Conservation (phyloP, 2,888 invertebrate species). For the Nymphalis urticae region DNA sequence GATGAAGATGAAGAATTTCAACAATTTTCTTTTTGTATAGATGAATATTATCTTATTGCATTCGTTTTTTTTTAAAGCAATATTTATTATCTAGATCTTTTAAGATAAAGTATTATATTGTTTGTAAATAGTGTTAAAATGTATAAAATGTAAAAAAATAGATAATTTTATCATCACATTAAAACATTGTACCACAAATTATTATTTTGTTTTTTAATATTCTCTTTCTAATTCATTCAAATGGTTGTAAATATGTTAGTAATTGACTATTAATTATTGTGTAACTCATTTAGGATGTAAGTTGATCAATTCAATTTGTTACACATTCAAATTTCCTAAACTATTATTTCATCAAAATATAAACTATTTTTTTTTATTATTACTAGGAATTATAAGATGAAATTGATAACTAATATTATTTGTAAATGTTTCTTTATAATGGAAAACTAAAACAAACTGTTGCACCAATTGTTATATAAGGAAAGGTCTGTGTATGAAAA, state of each 20-base stretch:
- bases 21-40: slow-evolving; percentile 16
- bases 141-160: slow-evolving; percentile 42
- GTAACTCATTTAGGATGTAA: no score
- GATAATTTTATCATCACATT: slow-evolving; percentile 36
- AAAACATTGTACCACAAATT: slow-evolving; percentile 28
- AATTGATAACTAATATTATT: no score
- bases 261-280: no score
- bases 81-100: slow-evolving; percentile 37
- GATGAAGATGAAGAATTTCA: slow-evolving; percentile 6
- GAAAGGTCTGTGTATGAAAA: no score
- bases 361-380: no score
- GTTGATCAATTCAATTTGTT: no score
- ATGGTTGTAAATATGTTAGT: background rate
- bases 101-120: slow-evolving; percentile 35
- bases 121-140: slow-evolving; percentile 40
- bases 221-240: background rate
- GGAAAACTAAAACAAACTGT: no score
- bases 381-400: no score
- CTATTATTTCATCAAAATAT: no score
- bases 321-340: no score
- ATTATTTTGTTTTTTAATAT: slow-evolving; percentile 8
- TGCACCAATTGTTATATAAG: no score
- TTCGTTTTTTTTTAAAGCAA: slow-evolving; percentile 37
- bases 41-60: slow-evolving; percentile 22
- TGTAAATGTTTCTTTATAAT: no score